Conservation (phyloP, 2,797 vertebrate genomes). For the Ctenopoma kingsleyae region DNA sequence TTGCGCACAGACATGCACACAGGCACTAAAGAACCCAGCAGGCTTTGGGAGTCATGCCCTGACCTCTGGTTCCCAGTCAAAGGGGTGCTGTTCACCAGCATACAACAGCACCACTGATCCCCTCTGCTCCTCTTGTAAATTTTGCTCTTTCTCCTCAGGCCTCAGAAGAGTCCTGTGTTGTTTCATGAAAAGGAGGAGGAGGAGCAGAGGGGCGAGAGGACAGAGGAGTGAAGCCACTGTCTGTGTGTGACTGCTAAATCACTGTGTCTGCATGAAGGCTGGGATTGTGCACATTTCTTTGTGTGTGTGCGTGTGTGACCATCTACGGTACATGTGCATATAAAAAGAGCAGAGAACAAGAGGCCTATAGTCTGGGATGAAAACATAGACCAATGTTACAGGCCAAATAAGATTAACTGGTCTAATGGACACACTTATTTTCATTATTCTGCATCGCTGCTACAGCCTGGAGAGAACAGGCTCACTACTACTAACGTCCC, state of each 20-base stretch:
- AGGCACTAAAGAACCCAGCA: slow-evolving; percentile 60
- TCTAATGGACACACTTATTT: slow-evolving; percentile 83
- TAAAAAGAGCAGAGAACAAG: slow-evolving; percentile 75
- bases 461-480: slow-evolving; percentile 51
- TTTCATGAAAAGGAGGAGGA: slow-evolving; percentile 74
- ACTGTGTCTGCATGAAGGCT: slow-evolving; percentile 70
- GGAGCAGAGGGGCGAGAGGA: slow-evolving; percentile 56
- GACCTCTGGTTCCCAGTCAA: slow-evolving; percentile 78
- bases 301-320: slow-evolving; percentile 50
- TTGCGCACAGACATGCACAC: slow-evolving; percentile 24
- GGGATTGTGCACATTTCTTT: slow-evolving; percentile 59
- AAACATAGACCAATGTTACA: slow-evolving; percentile 75
- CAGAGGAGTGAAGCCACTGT: slow-evolving; percentile 73
- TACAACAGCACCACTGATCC: slow-evolving; percentile 80
- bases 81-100: slow-evolving; percentile 74
- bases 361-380: slow-evolving; percentile 68
- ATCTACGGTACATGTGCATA: slow-evolving; percentile 67
- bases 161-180: slow-evolving; percentile 78
- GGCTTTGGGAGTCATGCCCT: slow-evolving; percentile 71
- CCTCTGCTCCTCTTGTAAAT: slow-evolving; percentile 82
- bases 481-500: slow-evolving; percentile 42
- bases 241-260: slow-evolving; percentile 72
- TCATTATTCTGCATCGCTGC: slow-evolving; percentile 79
- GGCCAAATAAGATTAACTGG: slow-evolving; percentile 79
- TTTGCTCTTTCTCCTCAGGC: slow-evolving; percentile 82